Evolutionary conservation across 1,140 invertebrate species (phyloP).

Genomic region (Thereuonema tuberculata): DNA sequence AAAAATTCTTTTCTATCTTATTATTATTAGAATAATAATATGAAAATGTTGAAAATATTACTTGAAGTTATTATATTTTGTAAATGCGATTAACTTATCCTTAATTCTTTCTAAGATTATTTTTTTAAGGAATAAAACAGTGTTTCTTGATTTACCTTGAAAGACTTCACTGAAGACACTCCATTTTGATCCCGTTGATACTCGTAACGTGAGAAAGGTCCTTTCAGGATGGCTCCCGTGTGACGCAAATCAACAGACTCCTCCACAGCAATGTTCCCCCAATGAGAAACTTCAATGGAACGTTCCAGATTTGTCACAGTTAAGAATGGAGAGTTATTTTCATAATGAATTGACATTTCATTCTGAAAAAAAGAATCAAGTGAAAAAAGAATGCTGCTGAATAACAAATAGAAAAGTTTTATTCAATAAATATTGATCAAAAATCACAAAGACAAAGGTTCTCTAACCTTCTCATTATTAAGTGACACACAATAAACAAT

Average conservation of each 20-base stretch:
- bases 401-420: conserved; percentile 5
- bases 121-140: no score
- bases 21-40: no score
- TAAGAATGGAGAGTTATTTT: conserved; percentile 92
- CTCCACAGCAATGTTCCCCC: conserved; percentile 97
- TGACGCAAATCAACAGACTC: conserved; percentile 85
- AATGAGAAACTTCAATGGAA: conserved; percentile 91
- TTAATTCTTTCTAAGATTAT: conserved; percentile 4
- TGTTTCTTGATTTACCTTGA: conserved; percentile 44
- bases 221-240: conserved; percentile 80
- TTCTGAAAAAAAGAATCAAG: conserved; percentile 31
- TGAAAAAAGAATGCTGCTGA: not conserved
- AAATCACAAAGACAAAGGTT: no score
- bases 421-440: not conserved
- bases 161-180: conserved; percentile 74
- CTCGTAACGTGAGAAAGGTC: conserved; percentile 89
- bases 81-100: not conserved
- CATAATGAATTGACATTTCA: conserved; percentile 73
- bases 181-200: conserved; percentile 81
- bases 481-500: no score
- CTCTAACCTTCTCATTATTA: no score
- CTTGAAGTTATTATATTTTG: no score
- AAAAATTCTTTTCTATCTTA: no score
- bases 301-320: conserved; percentile 74
- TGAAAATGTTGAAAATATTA: no score